Conservation (phyloP, 2,797 vertebrate species). For the Catostomus latipinnis region DNA sequence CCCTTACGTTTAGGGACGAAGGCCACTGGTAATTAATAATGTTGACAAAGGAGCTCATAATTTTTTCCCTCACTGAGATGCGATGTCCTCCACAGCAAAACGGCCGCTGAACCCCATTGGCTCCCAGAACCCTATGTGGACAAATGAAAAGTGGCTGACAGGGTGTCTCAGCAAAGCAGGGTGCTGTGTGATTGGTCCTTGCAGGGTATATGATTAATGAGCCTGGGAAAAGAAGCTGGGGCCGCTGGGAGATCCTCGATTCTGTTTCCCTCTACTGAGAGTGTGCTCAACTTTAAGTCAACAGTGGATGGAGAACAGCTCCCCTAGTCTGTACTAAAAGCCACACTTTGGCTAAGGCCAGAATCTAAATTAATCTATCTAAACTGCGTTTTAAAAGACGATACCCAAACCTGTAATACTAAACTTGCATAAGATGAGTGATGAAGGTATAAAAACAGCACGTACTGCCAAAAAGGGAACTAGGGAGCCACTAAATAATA, state of each 20-base stretch:
- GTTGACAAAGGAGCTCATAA: slow-evolving; percentile 52
- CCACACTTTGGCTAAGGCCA: slow-evolving; percentile 6
- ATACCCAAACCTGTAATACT: neutral
- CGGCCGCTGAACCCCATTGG: slow-evolving; percentile 34
- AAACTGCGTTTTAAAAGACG: slow-evolving; percentile 1
- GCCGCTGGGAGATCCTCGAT: slow-evolving; percentile 48
- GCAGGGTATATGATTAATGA: slow-evolving; percentile 70
- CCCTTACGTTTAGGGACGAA: slow-evolving; percentile 58
- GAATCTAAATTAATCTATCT: neutral
- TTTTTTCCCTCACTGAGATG: slow-evolving; percentile 41
- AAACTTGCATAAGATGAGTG: slow-evolving; percentile 22
- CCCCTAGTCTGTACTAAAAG: slow-evolving; percentile 14
- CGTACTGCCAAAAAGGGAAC: neutral
- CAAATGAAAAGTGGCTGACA: slow-evolving; percentile 53
- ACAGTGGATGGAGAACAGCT: slow-evolving; percentile 40
- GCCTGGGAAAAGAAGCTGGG: slow-evolving; percentile 64
- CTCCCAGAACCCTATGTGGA: slow-evolving; percentile 45
- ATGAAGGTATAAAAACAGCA: neutral
- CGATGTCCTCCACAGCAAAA: slow-evolving; percentile 29
- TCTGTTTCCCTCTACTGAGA: slow-evolving; percentile 34
- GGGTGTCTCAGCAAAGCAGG: slow-evolving; percentile 51
- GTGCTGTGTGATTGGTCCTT: slow-evolving; percentile 60
- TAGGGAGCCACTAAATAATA: slow-evolving; percentile 8
- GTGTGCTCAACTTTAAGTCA: slow-evolving; percentile 51
- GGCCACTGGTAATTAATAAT: slow-evolving; percentile 66